phyloP scores from a whole-genome alignment of 2,113 vertebrate genomes.

The Anhinga anhinga region DNA sequence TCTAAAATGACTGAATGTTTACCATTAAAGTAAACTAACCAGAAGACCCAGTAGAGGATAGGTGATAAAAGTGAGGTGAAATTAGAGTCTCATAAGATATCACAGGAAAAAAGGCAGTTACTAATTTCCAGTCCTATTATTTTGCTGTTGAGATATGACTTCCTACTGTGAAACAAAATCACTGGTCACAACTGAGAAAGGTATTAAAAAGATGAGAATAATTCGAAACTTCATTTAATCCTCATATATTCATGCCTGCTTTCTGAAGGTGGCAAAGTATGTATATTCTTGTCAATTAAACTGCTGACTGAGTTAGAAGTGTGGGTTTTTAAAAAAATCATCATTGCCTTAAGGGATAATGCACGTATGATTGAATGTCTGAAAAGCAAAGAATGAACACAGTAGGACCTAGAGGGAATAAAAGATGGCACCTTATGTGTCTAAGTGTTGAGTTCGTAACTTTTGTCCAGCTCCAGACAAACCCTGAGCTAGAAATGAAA shows the following conservation, averaged over 20 bases:
- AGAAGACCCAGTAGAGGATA: neutral
- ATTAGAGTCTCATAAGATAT: neutral
- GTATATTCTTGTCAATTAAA: neutral
- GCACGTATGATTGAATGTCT: neutral
- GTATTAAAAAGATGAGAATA: neutral
- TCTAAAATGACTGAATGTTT: neutral
- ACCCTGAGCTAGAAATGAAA: neutral
- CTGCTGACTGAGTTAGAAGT: neutral
- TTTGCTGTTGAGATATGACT: neutral
- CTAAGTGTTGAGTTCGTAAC: neutral
- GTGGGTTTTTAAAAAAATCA: neutral
- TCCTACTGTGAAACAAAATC: neutral
- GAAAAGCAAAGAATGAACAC: neutral
- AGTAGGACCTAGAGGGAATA: neutral
- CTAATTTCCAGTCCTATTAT: neutral
- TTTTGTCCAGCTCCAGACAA: neutral
- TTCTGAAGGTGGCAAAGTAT: conserved; percentile 5
- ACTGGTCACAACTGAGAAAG: neutral
- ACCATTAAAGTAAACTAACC: neutral
- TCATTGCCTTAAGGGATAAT: neutral
- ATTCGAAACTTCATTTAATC: neutral
- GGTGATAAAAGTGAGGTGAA: neutral
- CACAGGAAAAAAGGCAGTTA: neutral
- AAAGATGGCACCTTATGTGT: neutral
- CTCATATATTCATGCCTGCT: neutral